Conservation (phyloP, 2,888 invertebrate species). For the Apoderus coryli region DNA sequence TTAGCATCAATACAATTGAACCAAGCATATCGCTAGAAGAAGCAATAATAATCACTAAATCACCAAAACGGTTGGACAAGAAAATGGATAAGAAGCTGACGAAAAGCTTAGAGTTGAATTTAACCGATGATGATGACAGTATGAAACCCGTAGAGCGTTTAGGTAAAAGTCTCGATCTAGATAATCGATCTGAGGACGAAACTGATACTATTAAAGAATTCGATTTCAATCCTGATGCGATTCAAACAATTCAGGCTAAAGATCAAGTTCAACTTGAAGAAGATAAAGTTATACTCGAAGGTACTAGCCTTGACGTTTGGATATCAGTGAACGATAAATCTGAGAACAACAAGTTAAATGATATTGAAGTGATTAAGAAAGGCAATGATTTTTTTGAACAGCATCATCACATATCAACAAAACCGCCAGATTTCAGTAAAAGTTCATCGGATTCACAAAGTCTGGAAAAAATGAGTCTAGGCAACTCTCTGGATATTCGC, state of each 20-base stretch:
- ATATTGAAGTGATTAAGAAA: constrained; percentile 29
- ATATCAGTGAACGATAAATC: constrained; percentile 31
- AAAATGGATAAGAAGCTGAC: constrained; percentile 34
- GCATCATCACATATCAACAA: constrained; percentile 21
- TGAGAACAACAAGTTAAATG: constrained; percentile 27
- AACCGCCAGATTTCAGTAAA: constrained; percentile 31
- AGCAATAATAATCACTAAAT: constrained; percentile 61
- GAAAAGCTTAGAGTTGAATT: constrained; percentile 53
- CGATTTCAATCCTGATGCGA: constrained; percentile 28
- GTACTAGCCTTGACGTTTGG: constrained; percentile 34
- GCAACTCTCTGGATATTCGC: constrained; percentile 32
- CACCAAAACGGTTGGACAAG: constrained; percentile 53
- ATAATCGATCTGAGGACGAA: constrained; percentile 25
- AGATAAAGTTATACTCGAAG: constrained; percentile 30
- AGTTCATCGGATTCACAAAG: constrained; percentile 32
- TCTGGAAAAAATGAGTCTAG: constrained; percentile 28
- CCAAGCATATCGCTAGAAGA: constrained; percentile 39
- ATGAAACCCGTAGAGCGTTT: constrained; percentile 28
- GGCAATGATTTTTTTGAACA: constrained; percentile 34
- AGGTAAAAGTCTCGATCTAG: constrained; percentile 33
- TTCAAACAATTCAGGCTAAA: constrained; percentile 18
- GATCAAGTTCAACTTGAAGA: constrained; percentile 19
- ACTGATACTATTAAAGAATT: constrained; percentile 24
- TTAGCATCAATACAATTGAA: constrained; percentile 49
- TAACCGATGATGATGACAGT: constrained; percentile 26